These are phyloP conservation scores for Poecile atricapillus DNA, from an alignment of 2,113 vertebrate species.

Conservation along the genomic window DNA sequence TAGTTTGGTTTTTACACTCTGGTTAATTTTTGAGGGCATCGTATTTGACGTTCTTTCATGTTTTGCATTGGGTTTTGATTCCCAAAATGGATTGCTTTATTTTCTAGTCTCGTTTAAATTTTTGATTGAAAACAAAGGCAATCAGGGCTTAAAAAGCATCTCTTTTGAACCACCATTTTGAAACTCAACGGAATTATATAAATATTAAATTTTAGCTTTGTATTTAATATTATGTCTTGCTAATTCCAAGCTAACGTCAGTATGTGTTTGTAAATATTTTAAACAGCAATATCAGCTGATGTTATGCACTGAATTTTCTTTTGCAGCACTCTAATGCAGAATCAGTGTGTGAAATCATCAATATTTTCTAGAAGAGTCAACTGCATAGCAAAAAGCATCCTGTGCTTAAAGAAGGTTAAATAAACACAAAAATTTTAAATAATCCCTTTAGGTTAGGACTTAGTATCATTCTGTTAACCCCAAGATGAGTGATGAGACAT, in stretches of 20 bases:
- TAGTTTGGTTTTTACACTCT: not conserved
- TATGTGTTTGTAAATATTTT: not conserved
- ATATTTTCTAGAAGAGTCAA: not conserved
- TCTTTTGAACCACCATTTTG: not conserved
- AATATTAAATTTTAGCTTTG: not conserved
- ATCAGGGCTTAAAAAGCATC: not conserved
- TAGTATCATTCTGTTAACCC: not conserved
- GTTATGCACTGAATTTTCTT: not conserved
- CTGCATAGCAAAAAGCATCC: not conserved
- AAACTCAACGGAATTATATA: not conserved
- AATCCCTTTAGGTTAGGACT: not conserved
- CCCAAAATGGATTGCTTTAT: not conserved
- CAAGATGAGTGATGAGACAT: not conserved
- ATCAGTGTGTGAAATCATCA: not conserved
- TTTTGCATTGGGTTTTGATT: not conserved
- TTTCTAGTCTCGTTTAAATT: not conserved
- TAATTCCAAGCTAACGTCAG: not conserved
- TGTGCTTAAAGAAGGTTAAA: not conserved
- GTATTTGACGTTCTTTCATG: rapidly evolving
- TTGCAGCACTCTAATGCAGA: not conserved
- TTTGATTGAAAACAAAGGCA: not conserved
- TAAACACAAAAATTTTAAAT: not conserved
- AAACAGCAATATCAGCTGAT: not conserved
- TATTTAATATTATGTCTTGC: rapidly evolving
- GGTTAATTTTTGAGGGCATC: not conserved